Conservation (phyloP, 2,797 vertebrate genomes). For the Clarias fuscus region DNA sequence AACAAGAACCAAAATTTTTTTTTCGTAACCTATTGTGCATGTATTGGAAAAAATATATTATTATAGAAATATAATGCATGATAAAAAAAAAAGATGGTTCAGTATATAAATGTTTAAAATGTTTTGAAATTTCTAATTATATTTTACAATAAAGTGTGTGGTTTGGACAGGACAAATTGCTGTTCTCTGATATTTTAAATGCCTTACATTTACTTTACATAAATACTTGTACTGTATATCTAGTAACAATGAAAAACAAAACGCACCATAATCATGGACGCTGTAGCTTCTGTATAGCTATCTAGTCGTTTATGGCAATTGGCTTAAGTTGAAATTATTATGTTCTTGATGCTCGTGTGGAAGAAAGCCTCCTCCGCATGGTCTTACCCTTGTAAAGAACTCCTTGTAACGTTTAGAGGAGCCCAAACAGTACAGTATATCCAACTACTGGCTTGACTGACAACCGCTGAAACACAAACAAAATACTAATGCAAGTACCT, state of each 20-base stretch:
- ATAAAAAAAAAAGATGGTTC: too few species aligned
- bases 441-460: background rate
- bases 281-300: background rate
- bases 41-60: background rate
- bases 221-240: too few species aligned
- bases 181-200: too few species aligned
- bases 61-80: too few species aligned
- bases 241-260: background rate
- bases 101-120: too few species aligned
- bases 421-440: background rate
- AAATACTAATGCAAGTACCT: background rate
- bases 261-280: background rate
- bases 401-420: background rate
- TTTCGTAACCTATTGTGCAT: background rate
- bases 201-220: too few species aligned
- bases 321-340: background rate
- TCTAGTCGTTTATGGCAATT: background rate
- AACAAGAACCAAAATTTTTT: background rate
- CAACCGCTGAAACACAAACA: background rate
- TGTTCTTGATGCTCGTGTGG: background rate
- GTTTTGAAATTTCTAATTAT: too few species aligned
- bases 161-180: too few species aligned
- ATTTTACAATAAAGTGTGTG: background rate
- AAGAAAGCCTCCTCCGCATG: background rate
- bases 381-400: background rate